Evolutionary conservation across 2,797 vertebrate species (phyloP).

Genomic region (Meriones psammophilus): DNA sequence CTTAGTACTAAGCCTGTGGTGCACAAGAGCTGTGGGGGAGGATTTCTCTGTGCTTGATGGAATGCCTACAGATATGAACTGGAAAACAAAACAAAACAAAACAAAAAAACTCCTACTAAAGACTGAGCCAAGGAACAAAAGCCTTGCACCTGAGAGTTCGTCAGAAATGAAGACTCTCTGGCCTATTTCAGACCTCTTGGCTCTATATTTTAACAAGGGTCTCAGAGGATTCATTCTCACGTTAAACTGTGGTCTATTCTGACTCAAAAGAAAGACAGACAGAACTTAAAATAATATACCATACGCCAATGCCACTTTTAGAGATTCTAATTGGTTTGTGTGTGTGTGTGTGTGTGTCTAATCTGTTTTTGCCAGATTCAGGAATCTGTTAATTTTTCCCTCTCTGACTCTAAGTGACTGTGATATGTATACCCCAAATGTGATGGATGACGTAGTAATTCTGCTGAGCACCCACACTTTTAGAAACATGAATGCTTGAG

Average conservation of each 20-base stretch:
- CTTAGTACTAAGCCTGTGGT: neutral
- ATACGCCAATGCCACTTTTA: neutral
- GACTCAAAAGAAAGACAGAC: slow-evolving; percentile 14
- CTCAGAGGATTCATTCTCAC: neutral
- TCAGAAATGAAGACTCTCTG: neutral
- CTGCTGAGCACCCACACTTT: neutral
- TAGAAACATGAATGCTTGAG: neutral
- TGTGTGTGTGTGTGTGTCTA: too few relatives aligned
- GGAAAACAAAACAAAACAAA: neutral
- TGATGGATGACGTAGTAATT: neutral
- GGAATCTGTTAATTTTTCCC: neutral
- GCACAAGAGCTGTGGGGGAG: neutral
- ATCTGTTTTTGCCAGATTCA: neutral
- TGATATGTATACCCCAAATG: neutral
- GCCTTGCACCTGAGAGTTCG: neutral
- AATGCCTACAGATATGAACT: neutral
- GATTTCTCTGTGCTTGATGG: neutral
- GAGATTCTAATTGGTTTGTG: slow-evolving; percentile 3
- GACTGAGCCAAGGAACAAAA: neutral
- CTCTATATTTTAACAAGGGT: slow-evolving; percentile 16
- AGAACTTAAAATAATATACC: neutral
- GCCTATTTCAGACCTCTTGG: neutral
- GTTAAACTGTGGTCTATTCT: slow-evolving; percentile 30
- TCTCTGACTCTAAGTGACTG: neutral
- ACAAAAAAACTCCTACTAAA: too few relatives aligned